Conservation (phyloP, 2,797 vertebrate species). For the Ctenosaura bakeri region DNA sequence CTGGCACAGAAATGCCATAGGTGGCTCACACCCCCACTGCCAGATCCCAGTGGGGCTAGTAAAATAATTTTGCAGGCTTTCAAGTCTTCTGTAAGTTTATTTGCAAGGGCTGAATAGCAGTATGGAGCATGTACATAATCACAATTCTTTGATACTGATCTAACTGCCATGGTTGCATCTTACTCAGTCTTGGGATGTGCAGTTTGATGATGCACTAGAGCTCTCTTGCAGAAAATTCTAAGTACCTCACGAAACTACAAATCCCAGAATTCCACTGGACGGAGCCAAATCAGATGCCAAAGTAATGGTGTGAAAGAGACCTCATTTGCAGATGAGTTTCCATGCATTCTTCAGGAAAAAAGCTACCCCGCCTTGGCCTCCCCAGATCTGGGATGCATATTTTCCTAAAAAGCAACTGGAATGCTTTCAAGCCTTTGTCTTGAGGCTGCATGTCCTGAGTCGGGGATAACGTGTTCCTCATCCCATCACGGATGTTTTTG, state of each 20-base stretch:
- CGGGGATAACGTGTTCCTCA: not conserved
- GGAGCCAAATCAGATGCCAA: no score
- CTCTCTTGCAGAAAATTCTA: not conserved
- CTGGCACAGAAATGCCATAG: no score
- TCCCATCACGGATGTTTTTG: slow-evolving; percentile 3
- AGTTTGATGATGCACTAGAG: no score
- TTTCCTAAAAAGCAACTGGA: slow-evolving; percentile 33
- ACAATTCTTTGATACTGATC: no score
- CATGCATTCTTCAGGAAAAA: slow-evolving; percentile 31
- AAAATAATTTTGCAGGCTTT: not conserved
- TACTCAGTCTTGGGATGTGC: no score
- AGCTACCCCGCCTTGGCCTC: not conserved
- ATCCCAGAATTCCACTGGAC: no score
- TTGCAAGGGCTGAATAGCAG: not conserved
- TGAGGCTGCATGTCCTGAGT: not conserved
- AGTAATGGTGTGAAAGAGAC: no score
- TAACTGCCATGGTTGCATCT: no score
- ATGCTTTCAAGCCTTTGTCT: slow-evolving; percentile 41
- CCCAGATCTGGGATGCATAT: not conserved
- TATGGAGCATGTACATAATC: no score
- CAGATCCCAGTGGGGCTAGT: not conserved
- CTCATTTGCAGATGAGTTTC: not conserved
- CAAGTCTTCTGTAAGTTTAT: not conserved
- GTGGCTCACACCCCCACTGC: not conserved
- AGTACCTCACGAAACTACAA: not conserved